These are phyloP conservation scores for Halesus radiatus DNA, from an alignment of 1,140 invertebrate genomes.

Conservation along the genomic window DNA sequence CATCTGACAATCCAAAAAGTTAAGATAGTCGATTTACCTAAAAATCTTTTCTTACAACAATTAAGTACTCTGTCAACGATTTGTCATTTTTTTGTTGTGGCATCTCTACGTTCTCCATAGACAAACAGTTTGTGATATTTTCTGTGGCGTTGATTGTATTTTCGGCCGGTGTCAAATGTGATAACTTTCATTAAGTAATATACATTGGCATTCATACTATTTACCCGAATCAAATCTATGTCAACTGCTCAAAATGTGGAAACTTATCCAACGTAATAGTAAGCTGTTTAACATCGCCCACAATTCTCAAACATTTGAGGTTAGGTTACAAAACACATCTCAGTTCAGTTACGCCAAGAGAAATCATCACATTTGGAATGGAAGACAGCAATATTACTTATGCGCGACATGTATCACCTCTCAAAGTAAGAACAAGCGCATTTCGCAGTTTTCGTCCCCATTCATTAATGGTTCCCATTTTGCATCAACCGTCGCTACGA, in stretches of 20 bases:
- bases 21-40: too few relatives aligned
- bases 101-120: neutral
- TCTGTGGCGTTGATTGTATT: neutral
- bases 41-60: too few relatives aligned
- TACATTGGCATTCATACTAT: neutral
- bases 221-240: neutral
- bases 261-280: conserved; percentile 22
- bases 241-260: conserved; percentile 23
- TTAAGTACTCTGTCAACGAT: too few relatives aligned
- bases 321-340: conserved; percentile 25
- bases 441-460: neutral
- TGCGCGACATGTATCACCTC: neutral
- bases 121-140: neutral
- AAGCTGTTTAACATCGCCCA: conserved; percentile 12
- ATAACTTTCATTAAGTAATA: neutral
- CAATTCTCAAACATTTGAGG: conserved; percentile 38
- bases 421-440: neutral
- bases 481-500: neutral
- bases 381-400: conserved; percentile 34
- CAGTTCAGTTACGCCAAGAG: conserved; percentile 12
- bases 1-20: too few relatives aligned
- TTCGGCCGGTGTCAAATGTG: neutral
- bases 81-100: too few relatives aligned
- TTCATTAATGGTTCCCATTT: neutral
- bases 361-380: conserved; percentile 34